Base-by-base conservation (phyloP, 2,113 vertebrate species). In the Triplophysa dalaica region DNA sequence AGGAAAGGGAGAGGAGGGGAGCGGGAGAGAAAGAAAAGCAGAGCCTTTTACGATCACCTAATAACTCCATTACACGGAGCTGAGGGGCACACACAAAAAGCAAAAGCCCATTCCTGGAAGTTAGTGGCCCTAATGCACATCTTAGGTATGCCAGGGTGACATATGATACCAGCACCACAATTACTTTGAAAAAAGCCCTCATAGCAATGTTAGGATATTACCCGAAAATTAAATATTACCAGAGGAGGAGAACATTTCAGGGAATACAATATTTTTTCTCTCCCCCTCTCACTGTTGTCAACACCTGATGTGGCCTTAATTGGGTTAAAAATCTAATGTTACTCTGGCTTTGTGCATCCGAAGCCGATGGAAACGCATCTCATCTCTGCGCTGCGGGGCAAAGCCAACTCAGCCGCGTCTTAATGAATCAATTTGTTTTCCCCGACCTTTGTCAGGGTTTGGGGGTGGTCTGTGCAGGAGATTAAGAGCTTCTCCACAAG, bases 141-240 rank as follows among this genome's bases (percentile, higher is more conserved):
- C 92, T 93, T 92, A 93, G 91, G 91, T 93, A 90, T 89, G 92
- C 87, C 90, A 91, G 86, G 90, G 88, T 91, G 90, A 92, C 92
- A 94, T 91, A 91, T 89, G 91, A 93, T 91, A 92, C 90, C 84
- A 77, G 82, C 79, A 85, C 85, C 87, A 89, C 88, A 91, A 90
- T 91, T 90, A 89, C 83, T 84, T 85, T 81, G 85, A 90, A 92
- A 85, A 84, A 78, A 75, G 38, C 14, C 81, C 90, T 90, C 84
- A 87, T 84, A 86, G 90, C 88, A 82, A 89, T 91, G 89, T 91
- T 90, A 88, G 83, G 89, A 89, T 89, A 91, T 91, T 91, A 89
- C 86, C 83, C 89, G 89, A 92, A 92, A 93, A 94, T 93, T 91
- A 91, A 93, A 91, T 89, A 93, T 92, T 89, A 88, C 88, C 86